Conservation (phyloP, 2,113 vertebrate genomes). For the Pampusana beccarii region DNA sequence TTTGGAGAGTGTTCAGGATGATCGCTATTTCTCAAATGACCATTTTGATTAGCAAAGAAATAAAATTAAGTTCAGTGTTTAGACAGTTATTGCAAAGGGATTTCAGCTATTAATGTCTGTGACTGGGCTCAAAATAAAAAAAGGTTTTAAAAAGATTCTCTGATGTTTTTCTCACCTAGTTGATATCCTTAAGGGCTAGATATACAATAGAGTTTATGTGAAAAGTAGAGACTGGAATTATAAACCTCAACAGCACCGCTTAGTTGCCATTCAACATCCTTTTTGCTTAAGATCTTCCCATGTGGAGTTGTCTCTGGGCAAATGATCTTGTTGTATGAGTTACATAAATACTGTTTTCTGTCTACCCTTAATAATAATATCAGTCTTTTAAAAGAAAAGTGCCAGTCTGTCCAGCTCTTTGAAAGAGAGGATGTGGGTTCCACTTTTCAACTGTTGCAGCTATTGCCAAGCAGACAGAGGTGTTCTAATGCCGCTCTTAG, state of each 20-base stretch:
- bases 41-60: slow-evolving; percentile 54
- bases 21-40: slow-evolving; percentile 29
- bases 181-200: neutral
- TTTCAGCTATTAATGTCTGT: slow-evolving; percentile 8
- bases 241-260: neutral
- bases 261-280: neutral
- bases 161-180: neutral
- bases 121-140: neutral
- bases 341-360: neutral
- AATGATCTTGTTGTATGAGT: neutral
- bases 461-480: neutral
- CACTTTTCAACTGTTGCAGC: neutral
- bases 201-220: neutral
- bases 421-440: neutral
- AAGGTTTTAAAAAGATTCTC: neutral
- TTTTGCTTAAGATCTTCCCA: neutral
- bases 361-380: neutral
- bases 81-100: slow-evolving; percentile 26
- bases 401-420: neutral
- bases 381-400: neutral
- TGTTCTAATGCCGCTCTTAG: neutral
- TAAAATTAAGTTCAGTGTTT: slow-evolving; percentile 23
- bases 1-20: slow-evolving; percentile 28
- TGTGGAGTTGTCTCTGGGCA: neutral
- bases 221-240: neutral